Conservation (phyloP, 2,888 invertebrate species). For the Drosophila phalerata region DNA sequence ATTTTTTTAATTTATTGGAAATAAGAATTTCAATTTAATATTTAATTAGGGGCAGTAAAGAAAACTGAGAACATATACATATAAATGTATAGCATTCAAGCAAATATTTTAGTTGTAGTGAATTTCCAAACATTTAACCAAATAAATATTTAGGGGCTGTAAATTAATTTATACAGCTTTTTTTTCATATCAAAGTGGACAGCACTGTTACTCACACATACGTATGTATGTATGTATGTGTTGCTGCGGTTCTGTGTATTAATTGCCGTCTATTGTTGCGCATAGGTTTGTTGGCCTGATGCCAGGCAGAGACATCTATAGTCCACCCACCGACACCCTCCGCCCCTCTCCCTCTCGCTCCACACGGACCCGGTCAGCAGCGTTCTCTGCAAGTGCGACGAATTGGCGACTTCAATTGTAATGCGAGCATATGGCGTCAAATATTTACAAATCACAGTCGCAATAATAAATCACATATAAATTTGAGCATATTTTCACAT, state of each 20-base stretch:
- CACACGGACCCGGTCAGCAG: conserved; percentile 5
- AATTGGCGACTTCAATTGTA: conserved; percentile 43
- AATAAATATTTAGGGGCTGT: too few relatives aligned
- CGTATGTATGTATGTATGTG: background rate
- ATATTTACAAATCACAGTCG: conserved; percentile 45
- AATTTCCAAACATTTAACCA: too few relatives aligned
- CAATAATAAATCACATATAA: conserved; percentile 8
- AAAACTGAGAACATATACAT: too few relatives aligned
- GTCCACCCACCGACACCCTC: background rate
- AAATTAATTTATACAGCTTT: background rate
- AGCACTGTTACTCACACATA: background rate
- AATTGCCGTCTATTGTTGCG: conserved; percentile 57
- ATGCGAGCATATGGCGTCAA: conserved; percentile 29
- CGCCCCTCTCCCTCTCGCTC: too few relatives aligned
- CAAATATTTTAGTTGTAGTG: too few relatives aligned
- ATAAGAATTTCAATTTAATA: too few relatives aligned
- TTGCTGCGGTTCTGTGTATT: conserved; percentile 23
- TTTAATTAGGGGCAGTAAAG: too few relatives aligned
- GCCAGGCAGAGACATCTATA: conserved; percentile 42
- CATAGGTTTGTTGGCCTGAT: conserved; percentile 51
- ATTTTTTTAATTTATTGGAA: too few relatives aligned
- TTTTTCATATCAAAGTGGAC: background rate
- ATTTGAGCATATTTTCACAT: background rate
- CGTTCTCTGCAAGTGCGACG: conserved; percentile 31
- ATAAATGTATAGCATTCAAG: too few relatives aligned